Evolutionary conservation across 2,888 invertebrate species (phyloP).

Genomic region (Loripinus fragilis): DNA sequence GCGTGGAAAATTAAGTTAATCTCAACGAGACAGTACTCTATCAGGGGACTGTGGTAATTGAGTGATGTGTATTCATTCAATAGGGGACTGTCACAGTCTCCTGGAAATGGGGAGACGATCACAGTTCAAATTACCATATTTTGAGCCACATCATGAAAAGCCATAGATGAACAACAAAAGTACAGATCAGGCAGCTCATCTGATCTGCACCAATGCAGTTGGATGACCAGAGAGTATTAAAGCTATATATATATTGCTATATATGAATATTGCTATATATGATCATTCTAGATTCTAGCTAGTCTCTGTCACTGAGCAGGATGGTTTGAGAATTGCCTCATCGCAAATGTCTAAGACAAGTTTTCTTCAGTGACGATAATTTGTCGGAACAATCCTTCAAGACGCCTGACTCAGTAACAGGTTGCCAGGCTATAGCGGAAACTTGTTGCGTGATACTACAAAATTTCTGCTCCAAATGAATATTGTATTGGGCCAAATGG

Average conservation of each 20-base stretch:
- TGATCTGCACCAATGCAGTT: too few relatives aligned
- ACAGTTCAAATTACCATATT: slow-evolving; percentile 11
- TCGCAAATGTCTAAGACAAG: too few relatives aligned
- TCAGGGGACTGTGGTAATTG: slow-evolving; percentile 10
- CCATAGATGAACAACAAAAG: too few relatives aligned
- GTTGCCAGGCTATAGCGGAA: background rate
- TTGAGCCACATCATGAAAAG: too few relatives aligned
- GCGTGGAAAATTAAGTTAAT: slow-evolving; percentile 31
- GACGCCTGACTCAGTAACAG: slow-evolving; percentile 14
- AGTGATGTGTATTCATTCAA: slow-evolving; percentile 19
- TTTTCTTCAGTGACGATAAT: too few relatives aligned
- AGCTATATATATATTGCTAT: too few relatives aligned
- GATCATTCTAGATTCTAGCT: too few relatives aligned
- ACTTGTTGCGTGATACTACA: slow-evolving; percentile 11
- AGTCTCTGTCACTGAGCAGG: too few relatives aligned
- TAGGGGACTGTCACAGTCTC: slow-evolving; percentile 11
- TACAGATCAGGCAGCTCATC: too few relatives aligned
- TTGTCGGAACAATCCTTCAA: slow-evolving; percentile 20
- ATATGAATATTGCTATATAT: too few relatives aligned
- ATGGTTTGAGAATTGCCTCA: too few relatives aligned
- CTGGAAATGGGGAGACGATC: slow-evolving; percentile 5
- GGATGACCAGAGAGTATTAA: too few relatives aligned
- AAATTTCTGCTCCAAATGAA: background rate
- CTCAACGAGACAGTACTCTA: slow-evolving; percentile 11
- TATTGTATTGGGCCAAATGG: background rate